phyloP scores from a whole-genome alignment of 2,888 invertebrate genomes.

The Microctonus aethiopoides region DNA sequence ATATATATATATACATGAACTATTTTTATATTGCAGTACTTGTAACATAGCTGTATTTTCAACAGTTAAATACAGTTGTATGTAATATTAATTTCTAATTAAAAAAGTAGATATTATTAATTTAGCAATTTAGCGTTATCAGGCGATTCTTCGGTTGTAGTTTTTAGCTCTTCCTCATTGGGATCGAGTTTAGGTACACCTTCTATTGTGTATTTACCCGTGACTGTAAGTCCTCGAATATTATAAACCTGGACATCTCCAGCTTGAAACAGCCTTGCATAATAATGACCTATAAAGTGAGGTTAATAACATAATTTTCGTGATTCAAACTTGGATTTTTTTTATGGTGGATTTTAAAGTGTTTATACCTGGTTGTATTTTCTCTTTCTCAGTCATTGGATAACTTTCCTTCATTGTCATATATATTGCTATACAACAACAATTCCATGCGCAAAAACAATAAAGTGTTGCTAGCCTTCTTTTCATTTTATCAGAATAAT shows the following conservation, averaged over 20 bases:
- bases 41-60: constrained; percentile 20
- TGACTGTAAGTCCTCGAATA: constrained; percentile 69
- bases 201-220: constrained; percentile 33
- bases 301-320: background rate
- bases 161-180: background rate
- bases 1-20: background rate
- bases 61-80: background rate
- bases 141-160: background rate
- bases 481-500: constrained; percentile 25
- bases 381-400: background rate
- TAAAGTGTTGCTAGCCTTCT: constrained; percentile 35
- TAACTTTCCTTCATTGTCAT: accelerated
- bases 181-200: constrained; percentile 31
- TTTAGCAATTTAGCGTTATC: background rate
- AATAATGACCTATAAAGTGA: too few species aligned
- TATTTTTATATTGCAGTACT: constrained; percentile 23
- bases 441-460: constrained; percentile 41
- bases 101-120: too few species aligned
- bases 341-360: background rate
- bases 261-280: constrained; percentile 71
- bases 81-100: background rate
- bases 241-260: constrained; percentile 71
- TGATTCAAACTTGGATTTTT: background rate
- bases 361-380: constrained; percentile 25
- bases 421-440: background rate